A percentile compares a stretch with the other conserved stretches of the same genome.
Evolutionary conservation across 2,888 invertebrate genomes (phyloP).

Genomic region (Minunthozetes semirufus): DNA sequence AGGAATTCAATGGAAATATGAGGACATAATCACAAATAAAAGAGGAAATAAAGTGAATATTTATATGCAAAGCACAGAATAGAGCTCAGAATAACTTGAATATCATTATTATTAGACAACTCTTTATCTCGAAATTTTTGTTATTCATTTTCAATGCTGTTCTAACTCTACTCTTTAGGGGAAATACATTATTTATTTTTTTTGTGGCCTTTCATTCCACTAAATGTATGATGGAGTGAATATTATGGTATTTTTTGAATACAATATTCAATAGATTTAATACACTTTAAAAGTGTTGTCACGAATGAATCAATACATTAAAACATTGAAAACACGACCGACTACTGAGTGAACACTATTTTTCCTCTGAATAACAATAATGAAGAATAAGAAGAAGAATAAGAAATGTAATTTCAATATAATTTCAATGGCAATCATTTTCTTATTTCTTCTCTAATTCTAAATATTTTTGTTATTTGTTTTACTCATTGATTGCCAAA

Average conservation of each 20-base stretch:
- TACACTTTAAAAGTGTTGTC: conserved; percentile 14
- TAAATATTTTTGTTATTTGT: neutral
- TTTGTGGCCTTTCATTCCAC: neutral
- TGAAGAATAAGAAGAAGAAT: too few relatives aligned
- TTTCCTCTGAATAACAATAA: neutral
- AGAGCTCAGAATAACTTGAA: neutral
- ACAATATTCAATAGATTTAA: conserved; percentile 1
- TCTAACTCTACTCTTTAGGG: neutral
- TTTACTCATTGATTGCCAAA: neutral
- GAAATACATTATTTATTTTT: neutral
- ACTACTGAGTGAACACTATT: conserved; percentile 18
- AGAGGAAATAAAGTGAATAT: neutral
- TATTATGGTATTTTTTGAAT: neutral
- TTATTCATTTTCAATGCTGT: neutral
- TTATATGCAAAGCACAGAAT: neutral
- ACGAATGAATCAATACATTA: neutral
- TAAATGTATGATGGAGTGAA: neutral
- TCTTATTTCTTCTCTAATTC: neutral
- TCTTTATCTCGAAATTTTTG: neutral
- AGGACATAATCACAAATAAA: neutral
- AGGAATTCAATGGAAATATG: neutral
- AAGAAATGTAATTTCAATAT: neutral
- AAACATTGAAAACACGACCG: neutral
- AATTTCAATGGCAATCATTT: neutral
- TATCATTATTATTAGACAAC: neutral